phyloP scores from a whole-genome alignment of 2,797 vertebrate genomes.

The Galaxias olidus region DNA sequence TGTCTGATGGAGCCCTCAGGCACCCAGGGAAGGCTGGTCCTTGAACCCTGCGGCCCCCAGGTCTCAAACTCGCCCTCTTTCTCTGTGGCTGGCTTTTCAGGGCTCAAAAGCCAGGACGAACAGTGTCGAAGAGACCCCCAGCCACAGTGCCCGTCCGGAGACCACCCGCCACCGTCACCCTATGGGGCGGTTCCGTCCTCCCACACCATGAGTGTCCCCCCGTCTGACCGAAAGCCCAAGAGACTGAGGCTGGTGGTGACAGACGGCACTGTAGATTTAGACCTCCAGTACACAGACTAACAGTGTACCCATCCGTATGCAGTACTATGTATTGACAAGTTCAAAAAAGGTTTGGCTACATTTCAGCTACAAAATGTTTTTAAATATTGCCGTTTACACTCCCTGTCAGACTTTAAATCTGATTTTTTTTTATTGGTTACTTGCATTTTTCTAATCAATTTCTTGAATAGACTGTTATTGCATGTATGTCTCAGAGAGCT shows the following conservation, averaged over 20 bases:
- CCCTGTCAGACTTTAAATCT: slow-evolving; percentile 31
- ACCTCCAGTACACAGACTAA: slow-evolving; percentile 84
- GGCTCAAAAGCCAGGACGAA: slow-evolving; percentile 66
- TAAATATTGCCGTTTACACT: slow-evolving; percentile 45
- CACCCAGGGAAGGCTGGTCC: slow-evolving; percentile 79
- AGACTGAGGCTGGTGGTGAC: slow-evolving; percentile 89
- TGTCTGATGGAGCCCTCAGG: slow-evolving; percentile 84
- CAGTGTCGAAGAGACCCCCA: slow-evolving; percentile 67
- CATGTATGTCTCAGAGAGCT: slow-evolving; percentile 47
- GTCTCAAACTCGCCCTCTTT: slow-evolving; percentile 63
- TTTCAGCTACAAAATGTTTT: slow-evolving; percentile 40
- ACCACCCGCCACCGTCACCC: slow-evolving; percentile 64
- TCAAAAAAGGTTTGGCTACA: neutral
- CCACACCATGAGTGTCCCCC: slow-evolving; percentile 69
- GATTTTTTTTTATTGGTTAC: slow-evolving; percentile 19
- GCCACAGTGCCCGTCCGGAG: slow-evolving; percentile 68
- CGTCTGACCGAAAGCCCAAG: slow-evolving; percentile 77
- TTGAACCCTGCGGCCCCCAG: slow-evolving; percentile 77
- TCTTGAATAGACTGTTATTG: slow-evolving; percentile 46
- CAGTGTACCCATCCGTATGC: slow-evolving; percentile 9
- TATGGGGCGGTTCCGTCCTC: slow-evolving; percentile 63
- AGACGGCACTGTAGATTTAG: slow-evolving; percentile 88
- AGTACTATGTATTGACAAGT: neutral
- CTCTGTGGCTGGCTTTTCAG: slow-evolving; percentile 66
- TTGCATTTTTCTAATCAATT: slow-evolving; percentile 47